Evolutionary conservation across 2,888 invertebrate species (phyloP).

Genomic region (Dioctria rufipes): DNA sequence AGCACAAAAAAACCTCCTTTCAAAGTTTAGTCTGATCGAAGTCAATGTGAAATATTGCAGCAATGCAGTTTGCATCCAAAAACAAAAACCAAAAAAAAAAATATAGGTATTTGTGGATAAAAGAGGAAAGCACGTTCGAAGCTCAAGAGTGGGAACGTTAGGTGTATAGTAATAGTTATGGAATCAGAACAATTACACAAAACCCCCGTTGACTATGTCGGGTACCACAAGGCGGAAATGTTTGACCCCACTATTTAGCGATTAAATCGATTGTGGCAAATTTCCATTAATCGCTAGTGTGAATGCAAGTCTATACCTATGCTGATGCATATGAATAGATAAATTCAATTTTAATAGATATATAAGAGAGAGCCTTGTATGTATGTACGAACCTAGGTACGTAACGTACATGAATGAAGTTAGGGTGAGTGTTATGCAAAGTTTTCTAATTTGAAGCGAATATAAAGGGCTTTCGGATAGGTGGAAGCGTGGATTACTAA

Average conservation of each 20-base stretch:
- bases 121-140: no score
- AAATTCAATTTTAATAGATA: slow-evolving; percentile 44
- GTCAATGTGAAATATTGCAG: no score
- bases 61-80: no score
- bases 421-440: background rate
- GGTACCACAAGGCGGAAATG: slow-evolving; percentile 37
- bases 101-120: no score
- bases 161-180: background rate
- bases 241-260: slow-evolving; percentile 44
- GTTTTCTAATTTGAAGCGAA: background rate
- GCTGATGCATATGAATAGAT: slow-evolving; percentile 24
- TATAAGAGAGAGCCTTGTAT: background rate
- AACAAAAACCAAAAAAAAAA: no score
- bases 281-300: slow-evolving; percentile 42
- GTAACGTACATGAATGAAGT: background rate
- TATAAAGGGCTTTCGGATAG: no score
- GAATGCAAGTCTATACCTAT: background rate
- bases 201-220: background rate
- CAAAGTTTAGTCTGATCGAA: no score
- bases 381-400: no score
- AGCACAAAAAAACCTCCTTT: no score
- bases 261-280: slow-evolving; percentile 44
- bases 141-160: no score
- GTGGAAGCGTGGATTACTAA: background rate
- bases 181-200: slow-evolving; percentile 12